A percentile compares a stretch with the other conserved stretches of the same genome.
Conservation (phyloP, 2,888 invertebrate species). For the Cylloceria caligata region DNA sequence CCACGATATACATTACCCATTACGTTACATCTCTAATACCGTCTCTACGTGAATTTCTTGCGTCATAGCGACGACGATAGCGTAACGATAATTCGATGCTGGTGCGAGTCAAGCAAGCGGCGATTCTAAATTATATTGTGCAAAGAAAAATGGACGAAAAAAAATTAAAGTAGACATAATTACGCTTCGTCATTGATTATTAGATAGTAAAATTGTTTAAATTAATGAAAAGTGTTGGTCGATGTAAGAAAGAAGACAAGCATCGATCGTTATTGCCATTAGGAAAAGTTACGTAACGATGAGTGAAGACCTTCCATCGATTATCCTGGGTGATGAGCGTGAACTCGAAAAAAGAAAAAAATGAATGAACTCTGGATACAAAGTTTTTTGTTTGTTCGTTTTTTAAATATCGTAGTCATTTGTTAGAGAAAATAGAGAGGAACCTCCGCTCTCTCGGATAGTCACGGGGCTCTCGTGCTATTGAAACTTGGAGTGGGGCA, state of each 20-base stretch:
- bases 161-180: neutral
- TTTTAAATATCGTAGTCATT: constrained; percentile 17
- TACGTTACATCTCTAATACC: constrained; percentile 40
- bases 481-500: constrained; percentile 74
- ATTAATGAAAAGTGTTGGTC: constrained; percentile 11
- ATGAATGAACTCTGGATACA: constrained; percentile 4
- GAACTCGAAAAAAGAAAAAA: constrained; percentile 6
- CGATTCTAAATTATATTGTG: constrained; percentile 20
- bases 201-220: neutral
- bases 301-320: neutral
- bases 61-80: constrained; percentile 64
- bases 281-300: neutral
- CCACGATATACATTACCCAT: constrained; percentile 64
- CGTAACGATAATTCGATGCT: constrained; percentile 63
- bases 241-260: neutral
- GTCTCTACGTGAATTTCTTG: constrained; percentile 70
- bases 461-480: constrained; percentile 44
- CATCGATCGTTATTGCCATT: neutral
- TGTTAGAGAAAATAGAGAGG: constrained; percentile 38
- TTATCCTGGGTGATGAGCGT: constrained; percentile 14
- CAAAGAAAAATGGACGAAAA: neutral
- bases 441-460: constrained; percentile 33
- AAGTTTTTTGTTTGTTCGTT: constrained; percentile 25
- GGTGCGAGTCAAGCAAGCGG: constrained; percentile 8
- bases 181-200: neutral